Conservation (phyloP, 64 coral and sea anemone genomes). For the Dendrophyllia cribrosa region DNA sequence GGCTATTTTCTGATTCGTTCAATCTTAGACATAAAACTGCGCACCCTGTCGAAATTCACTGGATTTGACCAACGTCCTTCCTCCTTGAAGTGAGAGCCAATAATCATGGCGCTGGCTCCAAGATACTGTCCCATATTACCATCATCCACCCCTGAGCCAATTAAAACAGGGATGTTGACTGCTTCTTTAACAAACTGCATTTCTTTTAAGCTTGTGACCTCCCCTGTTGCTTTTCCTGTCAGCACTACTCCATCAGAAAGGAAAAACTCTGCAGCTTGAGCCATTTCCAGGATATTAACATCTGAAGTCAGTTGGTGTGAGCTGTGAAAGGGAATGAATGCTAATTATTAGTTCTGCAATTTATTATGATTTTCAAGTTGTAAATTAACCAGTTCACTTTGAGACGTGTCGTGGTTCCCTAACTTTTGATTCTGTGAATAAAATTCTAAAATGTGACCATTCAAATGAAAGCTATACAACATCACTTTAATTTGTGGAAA, state of each 20-base stretch:
- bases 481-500: no score
- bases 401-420: no score
- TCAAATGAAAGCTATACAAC: no score
- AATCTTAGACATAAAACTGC: conserved; percentile 95
- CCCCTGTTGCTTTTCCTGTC: conserved; percentile 88
- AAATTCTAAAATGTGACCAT: no score
- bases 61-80: conserved; percentile 94
- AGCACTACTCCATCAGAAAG: conserved; percentile 89
- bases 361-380: no score
- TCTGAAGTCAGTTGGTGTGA: conserved; percentile 93
- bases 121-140: conserved; percentile 89
- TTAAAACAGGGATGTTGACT: conserved; percentile 82
- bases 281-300: conserved; percentile 81
- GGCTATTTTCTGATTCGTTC: conserved; percentile 85
- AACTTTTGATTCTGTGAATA: no score
- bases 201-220: conserved; percentile 86
- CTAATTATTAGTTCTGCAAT: no score
- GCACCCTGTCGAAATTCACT: conserved; percentile 81
- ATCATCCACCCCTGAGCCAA: conserved; percentile 94
- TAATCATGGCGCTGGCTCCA: conserved; percentile 84
- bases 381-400: no score
- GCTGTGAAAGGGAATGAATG: conserved; percentile 28
- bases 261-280: conserved; percentile 97
- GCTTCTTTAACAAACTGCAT: conserved; percentile 84
- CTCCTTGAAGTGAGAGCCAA: conserved; percentile 97